Evolutionary conservation across 2,888 invertebrate species (phyloP), one percentile per base, ranked within the genome.

Genomic region (Augiades crinisus): DNA sequence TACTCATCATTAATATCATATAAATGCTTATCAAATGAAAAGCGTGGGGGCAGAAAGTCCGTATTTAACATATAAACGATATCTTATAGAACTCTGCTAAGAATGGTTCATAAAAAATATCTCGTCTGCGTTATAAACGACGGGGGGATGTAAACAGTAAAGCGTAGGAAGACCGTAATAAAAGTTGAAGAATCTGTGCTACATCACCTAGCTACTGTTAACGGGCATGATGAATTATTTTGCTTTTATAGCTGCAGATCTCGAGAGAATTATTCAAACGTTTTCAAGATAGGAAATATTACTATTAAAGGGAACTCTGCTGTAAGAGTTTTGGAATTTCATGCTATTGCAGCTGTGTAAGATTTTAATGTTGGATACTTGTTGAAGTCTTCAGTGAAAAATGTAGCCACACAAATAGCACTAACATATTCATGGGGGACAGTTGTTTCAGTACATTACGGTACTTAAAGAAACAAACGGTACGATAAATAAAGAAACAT

Each of bases 91-190:
- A 66, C 59, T 67, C 65, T 60, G 59, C 61, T 63, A 63, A 57
- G 55, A 64, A 65, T 65, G 64, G 65, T 68, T 67, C 65, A 68
- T 75, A 75, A 75, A 78, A 77, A 73, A 74, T 75, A 73, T 78
- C 72, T 77, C 64, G 63, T 73, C 66, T 64, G 55, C 63, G 71
- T 70, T 72, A 72, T 75, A 75, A 77, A 76, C 64, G 67, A 62
- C 54, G 62, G 61, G 64, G 61, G 64, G 70, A 70, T 69, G 73
- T 73, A 75, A 78, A 75, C 75, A 73, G 67, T 64, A 65, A 68
- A 68, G 69, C 62, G 65, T 60, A 62, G 66, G 68, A 72, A 71
- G 65, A 67, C 65, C 62, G 70, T 71, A 72, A 76, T 78, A 78
- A 78, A 79, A 74, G 69, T 74, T 68, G 63, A 57, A 67, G 60